Conservation (phyloP, 2,113 vertebrate genomes). For the Taurulus bubalis region DNA sequence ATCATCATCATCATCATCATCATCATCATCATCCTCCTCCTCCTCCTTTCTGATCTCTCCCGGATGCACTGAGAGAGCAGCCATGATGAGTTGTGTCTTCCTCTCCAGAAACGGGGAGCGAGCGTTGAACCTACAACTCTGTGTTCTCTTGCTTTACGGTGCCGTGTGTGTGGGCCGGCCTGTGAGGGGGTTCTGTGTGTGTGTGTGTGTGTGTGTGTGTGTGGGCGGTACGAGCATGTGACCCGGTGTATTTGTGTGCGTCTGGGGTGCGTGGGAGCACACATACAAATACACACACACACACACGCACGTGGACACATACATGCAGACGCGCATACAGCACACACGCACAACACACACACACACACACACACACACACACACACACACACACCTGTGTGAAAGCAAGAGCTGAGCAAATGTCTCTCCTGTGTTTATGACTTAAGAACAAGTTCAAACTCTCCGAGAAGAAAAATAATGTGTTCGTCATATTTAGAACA, state of each 20-base stretch:
- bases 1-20: neutral
- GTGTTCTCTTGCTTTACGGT: neutral
- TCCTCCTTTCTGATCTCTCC: neutral
- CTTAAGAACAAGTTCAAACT: neutral
- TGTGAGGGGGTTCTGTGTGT: neutral
- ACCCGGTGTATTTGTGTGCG: neutral
- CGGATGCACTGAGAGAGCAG: neutral
- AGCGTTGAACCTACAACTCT: neutral
- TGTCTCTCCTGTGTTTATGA: neutral
- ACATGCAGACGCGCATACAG: no score
- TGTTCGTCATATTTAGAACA: no score
- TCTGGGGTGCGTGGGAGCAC: no score
- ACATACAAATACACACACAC: no score
- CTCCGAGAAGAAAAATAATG: no score
- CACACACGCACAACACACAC: no score
- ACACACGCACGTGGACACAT: no score
- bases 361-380: no score
- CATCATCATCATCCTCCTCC: no score
- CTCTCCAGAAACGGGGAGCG: neutral
- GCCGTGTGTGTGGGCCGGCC: neutral
- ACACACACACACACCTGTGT: neutral
- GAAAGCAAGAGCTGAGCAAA: neutral
- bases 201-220: no score
- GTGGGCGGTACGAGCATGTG: neutral
- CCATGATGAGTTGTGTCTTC: conserved; percentile 1